These are phyloP conservation scores for Gnathonemus echidnorhynchus DNA, from an alignment of 2,113 vertebrate genomes.

Conservation along the genomic window DNA sequence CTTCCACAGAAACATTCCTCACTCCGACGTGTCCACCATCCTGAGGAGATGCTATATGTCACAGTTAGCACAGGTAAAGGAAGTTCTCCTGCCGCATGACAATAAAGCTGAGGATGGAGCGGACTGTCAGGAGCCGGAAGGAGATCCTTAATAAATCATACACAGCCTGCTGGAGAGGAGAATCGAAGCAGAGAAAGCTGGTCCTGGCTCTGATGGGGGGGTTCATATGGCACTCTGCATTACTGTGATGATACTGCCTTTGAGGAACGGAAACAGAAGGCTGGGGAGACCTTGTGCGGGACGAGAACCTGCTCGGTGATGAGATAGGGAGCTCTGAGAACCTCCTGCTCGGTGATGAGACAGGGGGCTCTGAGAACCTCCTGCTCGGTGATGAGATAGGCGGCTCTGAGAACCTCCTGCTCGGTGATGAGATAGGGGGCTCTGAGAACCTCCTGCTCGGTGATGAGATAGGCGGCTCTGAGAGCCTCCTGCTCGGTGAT, in stretches of 20 bases:
- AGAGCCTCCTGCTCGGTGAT: too few species aligned
- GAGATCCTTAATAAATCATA: conserved; percentile 2
- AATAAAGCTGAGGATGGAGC: not conserved
- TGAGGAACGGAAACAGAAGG: not conserved
- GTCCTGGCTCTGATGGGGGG: not conserved
- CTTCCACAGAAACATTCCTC: not conserved
- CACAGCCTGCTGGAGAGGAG: not conserved
- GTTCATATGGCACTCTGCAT: not conserved
- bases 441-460: too few species aligned
- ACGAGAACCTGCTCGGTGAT: not conserved
- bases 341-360: too few species aligned
- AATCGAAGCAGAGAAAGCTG: not conserved
- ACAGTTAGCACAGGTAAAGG: not conserved
- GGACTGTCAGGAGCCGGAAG: not conserved
- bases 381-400: too few species aligned
- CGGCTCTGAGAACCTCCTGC: too few species aligned
- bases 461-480: too few species aligned
- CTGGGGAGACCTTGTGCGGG: not conserved
- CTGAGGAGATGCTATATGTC: not conserved
- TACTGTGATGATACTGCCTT: not conserved
- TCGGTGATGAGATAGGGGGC: too few species aligned
- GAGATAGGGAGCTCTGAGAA: too few species aligned
- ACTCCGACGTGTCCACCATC: not conserved
- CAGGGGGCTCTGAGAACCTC: too few species aligned
- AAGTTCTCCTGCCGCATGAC: not conserved